Percentiles rank a stretch among this genome's conserved stretches.
Evolutionary conservation across 2,113 vertebrate genomes (phyloP).

Genomic region (Erinaceus europaeus): DNA sequence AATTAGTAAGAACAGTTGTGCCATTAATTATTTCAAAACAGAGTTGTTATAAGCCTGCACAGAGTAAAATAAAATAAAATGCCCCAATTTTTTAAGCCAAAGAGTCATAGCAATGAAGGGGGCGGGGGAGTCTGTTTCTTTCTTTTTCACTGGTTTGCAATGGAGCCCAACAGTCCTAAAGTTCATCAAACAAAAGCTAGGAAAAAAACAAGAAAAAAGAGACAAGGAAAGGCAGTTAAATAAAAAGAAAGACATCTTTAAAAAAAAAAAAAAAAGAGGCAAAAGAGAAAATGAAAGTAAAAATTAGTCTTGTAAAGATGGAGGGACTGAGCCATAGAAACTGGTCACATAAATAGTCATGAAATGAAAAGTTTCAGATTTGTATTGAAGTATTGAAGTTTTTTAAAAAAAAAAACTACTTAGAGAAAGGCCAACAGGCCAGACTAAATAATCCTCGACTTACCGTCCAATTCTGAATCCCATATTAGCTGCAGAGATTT

Average conservation of each 20-base stretch:
- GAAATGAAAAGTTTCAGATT: constrained; percentile 99
- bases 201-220: not conserved
- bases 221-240: not conserved
- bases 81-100: constrained; percentile 67
- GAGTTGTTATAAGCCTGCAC: too few relatives aligned
- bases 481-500: constrained; percentile 99
- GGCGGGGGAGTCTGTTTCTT: not conserved
- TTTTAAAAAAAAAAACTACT: constrained; percentile 90
- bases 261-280: constrained; percentile 83
- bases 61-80: constrained; percentile 59
- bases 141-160: constrained; percentile 34
- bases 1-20: constrained; percentile 55
- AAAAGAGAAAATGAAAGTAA: constrained; percentile 85
- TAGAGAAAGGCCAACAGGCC: constrained; percentile 97
- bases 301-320: constrained; percentile 87
- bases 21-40: constrained; percentile 50
- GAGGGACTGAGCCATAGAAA: constrained; percentile 87
- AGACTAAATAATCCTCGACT: constrained; percentile 99
- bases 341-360: constrained; percentile 95
- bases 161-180: constrained; percentile 64
- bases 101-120: constrained; percentile 66
- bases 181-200: constrained; percentile 27
- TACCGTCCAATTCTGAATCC: constrained; percentile 99
- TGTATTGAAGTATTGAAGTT: constrained; percentile 95
- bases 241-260: constrained; percentile 71